These are phyloP conservation scores for Puntigrus tetrazona DNA, from an alignment of 2,113 vertebrate genomes.

Conservation along the genomic window DNA sequence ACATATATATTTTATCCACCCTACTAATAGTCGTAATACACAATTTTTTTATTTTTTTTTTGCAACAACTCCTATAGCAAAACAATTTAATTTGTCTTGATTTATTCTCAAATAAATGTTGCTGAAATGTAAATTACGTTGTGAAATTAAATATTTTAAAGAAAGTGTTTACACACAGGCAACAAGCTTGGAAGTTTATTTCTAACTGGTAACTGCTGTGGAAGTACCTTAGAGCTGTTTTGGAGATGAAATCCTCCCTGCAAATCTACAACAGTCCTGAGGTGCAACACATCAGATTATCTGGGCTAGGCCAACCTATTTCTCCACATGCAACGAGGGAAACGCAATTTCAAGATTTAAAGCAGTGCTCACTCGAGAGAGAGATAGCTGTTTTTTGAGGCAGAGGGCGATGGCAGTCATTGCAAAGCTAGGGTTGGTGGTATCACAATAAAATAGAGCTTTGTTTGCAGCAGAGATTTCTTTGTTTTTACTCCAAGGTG, in stretches of 20 bases:
- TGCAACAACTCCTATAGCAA: background rate
- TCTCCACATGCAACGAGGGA: conserved; percentile 46
- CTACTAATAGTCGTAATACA: too few relatives aligned
- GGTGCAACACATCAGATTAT: conserved; percentile 66
- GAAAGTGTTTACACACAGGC: too few relatives aligned
- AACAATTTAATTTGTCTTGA: background rate
- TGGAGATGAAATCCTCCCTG: conserved; percentile 28
- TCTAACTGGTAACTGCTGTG: background rate
- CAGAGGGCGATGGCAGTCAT: conserved; percentile 1
- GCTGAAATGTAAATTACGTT: background rate
- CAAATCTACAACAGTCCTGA: conserved; percentile 56
- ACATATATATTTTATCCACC: too few relatives aligned
- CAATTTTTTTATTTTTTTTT: too few relatives aligned
- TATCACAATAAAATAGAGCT: conserved; percentile 48
- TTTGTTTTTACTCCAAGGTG: conserved; percentile 16
- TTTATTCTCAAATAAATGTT: background rate
- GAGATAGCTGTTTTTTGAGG: conserved; percentile 39
- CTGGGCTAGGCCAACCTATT: conserved; percentile 57
- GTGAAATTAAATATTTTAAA: background rate
- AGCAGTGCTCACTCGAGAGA: conserved; percentile 51
- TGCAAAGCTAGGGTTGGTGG: conserved; percentile 6
- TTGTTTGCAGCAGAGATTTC: conserved; percentile 42
- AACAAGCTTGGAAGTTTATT: background rate
- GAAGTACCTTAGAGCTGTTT: background rate
- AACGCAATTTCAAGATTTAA: conserved; percentile 64